phyloP scores from a whole-genome alignment of 1,140 invertebrate genomes.

The Brachionus angularis region DNA sequence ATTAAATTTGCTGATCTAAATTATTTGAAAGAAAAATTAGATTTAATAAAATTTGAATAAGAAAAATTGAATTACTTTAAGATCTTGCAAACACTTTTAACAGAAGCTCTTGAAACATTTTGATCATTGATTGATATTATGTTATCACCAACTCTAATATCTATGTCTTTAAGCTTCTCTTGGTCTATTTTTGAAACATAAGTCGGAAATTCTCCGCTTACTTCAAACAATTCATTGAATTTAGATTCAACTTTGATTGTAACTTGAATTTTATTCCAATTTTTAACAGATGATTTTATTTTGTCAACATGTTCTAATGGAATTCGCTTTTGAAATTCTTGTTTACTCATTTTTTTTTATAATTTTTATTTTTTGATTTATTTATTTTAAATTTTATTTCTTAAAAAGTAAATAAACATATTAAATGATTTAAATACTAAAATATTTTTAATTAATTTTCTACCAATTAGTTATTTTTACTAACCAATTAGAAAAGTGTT shows the following conservation, averaged over 20 bases:
- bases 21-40: neutral
- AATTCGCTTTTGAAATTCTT: no score
- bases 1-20: neutral
- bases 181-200: slow-evolving; percentile 21
- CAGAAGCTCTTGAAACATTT: slow-evolving; percentile 35
- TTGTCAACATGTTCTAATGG: slow-evolving; percentile 34
- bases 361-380: no score
- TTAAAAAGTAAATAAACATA: no score
- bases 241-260: neutral
- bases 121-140: slow-evolving; percentile 24
- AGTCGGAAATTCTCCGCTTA: slow-evolving; percentile 14
- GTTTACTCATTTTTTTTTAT: no score
- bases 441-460: no score
- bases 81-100: slow-evolving; percentile 32
- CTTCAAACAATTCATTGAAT: neutral
- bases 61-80: neutral
- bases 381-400: no score
- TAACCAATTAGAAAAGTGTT: slow-evolving; percentile 12
- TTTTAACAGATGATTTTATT: neutral
- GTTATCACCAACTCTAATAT: slow-evolving; percentile 15
- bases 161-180: neutral
- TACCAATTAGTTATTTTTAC: no score
- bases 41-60: neutral
- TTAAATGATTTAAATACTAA: no score
- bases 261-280: slow-evolving; percentile 3